Evolutionary conservation across 2,888 invertebrate genomes (phyloP).

Genomic region (Macaria notata): DNA sequence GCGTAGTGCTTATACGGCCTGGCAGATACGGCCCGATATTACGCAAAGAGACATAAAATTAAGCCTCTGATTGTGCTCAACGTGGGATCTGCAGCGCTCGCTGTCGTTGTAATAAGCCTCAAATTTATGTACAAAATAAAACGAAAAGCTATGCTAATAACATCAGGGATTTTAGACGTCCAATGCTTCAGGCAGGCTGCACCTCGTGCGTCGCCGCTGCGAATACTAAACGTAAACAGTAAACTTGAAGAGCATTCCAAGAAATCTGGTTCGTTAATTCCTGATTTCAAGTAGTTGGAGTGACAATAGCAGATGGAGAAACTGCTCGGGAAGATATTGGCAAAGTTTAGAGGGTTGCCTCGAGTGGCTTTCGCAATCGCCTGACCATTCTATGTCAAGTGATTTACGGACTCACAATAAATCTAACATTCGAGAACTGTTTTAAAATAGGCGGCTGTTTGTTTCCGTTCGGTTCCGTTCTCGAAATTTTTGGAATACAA

Average conservation of each 20-base stretch:
- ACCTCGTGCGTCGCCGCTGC: background rate
- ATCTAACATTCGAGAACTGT: slow-evolving; percentile 22
- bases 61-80: slow-evolving; percentile 23
- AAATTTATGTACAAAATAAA: slow-evolving; percentile 28
- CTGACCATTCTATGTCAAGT: slow-evolving; percentile 34
- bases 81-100: slow-evolving; percentile 13
- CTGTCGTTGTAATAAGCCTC: slow-evolving; percentile 19
- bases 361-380: slow-evolving; percentile 42
- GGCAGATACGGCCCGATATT: slow-evolving; percentile 8
- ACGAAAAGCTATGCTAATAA: slow-evolving; percentile 28
- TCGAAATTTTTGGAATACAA: slow-evolving; percentile 3
- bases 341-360: slow-evolving; percentile 51
- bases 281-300: slow-evolving; percentile 17
- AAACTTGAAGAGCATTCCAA: slow-evolving; percentile 19
- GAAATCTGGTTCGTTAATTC: slow-evolving; percentile 23
- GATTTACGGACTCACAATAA: slow-evolving; percentile 38
- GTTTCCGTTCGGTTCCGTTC: slow-evolving; percentile 13
- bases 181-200: slow-evolving; percentile 16
- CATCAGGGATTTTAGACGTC: slow-evolving; percentile 24
- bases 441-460: slow-evolving; percentile 1
- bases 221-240: slow-evolving; percentile 26
- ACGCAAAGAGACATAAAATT: slow-evolving; percentile 23
- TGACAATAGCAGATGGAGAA: slow-evolving; percentile 37
- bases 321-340: slow-evolving; percentile 46
- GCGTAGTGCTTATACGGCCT: slow-evolving; percentile 3